Conservation (phyloP, 1,140 invertebrate genomes). For the Heliothis subflexa region DNA sequence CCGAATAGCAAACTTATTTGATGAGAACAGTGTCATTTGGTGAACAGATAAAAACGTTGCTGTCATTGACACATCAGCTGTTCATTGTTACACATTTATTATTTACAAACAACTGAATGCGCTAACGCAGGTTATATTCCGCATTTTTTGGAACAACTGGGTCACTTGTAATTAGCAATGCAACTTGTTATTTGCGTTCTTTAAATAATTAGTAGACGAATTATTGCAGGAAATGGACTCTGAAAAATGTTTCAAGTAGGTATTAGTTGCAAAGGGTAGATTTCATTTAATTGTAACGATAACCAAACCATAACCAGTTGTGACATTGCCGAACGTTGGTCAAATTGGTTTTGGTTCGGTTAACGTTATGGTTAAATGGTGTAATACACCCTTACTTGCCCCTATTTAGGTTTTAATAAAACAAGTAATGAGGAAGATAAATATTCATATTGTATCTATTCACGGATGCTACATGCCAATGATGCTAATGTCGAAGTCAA, state of each 20-base stretch:
- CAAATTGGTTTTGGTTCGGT: no score
- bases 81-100: neutral
- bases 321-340: no score
- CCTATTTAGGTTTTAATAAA: neutral
- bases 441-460: no score
- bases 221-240: constrained; percentile 7
- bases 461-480: no score
- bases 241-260: neutral
- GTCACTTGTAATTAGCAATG: neutral
- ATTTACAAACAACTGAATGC: constrained; percentile 1
- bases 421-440: neutral
- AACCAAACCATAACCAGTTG: neutral
- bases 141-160: constrained; percentile 14
- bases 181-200: neutral
- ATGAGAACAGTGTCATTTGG: no score
- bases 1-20: no score
- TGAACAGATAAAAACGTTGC: neutral
- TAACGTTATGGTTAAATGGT: no score
- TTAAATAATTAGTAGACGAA: neutral
- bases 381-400: no score
- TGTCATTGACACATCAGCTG: neutral
- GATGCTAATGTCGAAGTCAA: no score
- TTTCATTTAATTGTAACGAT: neutral
- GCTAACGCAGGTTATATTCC: neutral
- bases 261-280: no score